These are phyloP conservation scores for Lophotriccus pileatus DNA, from an alignment of 2,797 vertebrate species.

Conservation along the genomic window DNA sequence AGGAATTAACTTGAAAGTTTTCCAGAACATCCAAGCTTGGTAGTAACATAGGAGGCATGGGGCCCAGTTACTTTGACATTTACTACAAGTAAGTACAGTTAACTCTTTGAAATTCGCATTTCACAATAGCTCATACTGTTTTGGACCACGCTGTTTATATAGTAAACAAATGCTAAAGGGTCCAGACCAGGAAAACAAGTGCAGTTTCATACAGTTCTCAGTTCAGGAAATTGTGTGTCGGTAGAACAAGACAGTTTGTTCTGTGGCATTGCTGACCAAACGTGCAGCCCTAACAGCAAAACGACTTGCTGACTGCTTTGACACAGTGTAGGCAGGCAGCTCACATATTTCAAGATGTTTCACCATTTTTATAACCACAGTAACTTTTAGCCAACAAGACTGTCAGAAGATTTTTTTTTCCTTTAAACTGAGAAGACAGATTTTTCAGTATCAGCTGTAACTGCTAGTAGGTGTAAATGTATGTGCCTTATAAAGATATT, in stretches of 20 bases:
- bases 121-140: background rate
- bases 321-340: background rate
- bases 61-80: background rate
- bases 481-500: conserved; percentile 34
- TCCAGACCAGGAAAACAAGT: background rate
- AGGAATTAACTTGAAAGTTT: background rate
- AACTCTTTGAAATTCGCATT: conserved; percentile 1
- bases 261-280: background rate
- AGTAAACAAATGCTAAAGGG: background rate
- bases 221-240: background rate
- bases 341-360: background rate
- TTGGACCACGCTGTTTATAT: background rate
- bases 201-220: background rate
- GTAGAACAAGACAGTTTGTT: background rate
- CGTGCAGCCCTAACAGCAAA: background rate
- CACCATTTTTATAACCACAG: background rate
- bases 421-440: background rate
- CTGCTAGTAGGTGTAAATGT: background rate
- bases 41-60: background rate
- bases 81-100: background rate
- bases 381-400: background rate
- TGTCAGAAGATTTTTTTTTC: background rate
- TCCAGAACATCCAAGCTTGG: background rate
- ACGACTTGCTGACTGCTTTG: background rate
- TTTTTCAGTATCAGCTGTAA: background rate